These are phyloP conservation scores for Fulmarus glacialis DNA, from an alignment of 2,113 vertebrate genomes.

Conservation along the genomic window DNA sequence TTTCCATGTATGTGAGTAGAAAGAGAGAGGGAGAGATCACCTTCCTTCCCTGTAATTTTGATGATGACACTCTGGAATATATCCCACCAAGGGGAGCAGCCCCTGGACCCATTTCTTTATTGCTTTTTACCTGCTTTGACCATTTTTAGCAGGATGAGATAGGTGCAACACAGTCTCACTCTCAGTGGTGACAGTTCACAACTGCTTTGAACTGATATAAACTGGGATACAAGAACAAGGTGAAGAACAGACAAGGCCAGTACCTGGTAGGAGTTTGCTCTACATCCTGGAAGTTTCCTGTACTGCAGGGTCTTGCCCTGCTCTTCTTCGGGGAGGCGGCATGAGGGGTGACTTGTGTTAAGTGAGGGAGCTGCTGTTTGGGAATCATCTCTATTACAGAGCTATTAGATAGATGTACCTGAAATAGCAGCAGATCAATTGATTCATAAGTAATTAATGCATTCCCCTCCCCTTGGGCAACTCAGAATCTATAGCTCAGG, in stretches of 20 bases:
- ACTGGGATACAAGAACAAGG: background rate
- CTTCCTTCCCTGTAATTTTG: background rate
- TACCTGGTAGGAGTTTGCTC: background rate
- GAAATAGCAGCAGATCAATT: constrained; percentile 47
- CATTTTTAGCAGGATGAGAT: background rate
- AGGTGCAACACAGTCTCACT: background rate
- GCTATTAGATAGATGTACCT: background rate
- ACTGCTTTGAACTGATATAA: background rate
- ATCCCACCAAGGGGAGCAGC: background rate
- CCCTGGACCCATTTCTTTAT: background rate
- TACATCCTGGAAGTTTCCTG: background rate
- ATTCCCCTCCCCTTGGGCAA: background rate
- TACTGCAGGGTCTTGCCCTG: background rate
- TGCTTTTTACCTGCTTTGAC: background rate
- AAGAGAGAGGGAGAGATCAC: background rate
- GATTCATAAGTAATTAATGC: constrained; percentile 44
- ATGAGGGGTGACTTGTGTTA: background rate
- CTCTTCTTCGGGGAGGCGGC: background rate
- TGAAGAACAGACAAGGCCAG: background rate
- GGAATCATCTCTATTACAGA: background rate
- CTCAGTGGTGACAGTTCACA: background rate
- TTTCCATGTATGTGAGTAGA: background rate
- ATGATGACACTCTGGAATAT: background rate
- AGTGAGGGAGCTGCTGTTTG: background rate
- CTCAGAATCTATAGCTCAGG: background rate